These are phyloP conservation scores for Rhagophthalmus giganteus DNA, from an alignment of 2,888 invertebrate genomes.

Conservation along the genomic window DNA sequence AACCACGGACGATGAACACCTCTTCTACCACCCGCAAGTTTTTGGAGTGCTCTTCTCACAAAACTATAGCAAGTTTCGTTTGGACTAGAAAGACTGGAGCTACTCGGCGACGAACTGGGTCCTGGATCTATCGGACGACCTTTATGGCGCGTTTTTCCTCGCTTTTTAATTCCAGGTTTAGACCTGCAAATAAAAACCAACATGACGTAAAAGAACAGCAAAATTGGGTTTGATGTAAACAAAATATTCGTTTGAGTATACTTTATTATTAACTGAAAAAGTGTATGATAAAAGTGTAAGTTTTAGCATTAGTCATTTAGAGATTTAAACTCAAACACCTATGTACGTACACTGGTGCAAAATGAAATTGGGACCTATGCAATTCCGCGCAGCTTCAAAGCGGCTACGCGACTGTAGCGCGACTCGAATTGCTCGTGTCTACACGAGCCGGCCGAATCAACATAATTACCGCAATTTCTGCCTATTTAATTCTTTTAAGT, in stretches of 20 bases:
- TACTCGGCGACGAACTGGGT: slow-evolving; percentile 68
- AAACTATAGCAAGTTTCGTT: slow-evolving; percentile 95
- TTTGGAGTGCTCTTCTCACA: slow-evolving; percentile 82
- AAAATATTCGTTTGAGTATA: slow-evolving; percentile 12
- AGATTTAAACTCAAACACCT: neutral
- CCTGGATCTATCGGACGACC: slow-evolving; percentile 70
- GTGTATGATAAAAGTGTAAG: slow-evolving; percentile 14
- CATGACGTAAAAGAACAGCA: slow-evolving; percentile 4
- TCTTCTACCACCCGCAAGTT: slow-evolving; percentile 71
- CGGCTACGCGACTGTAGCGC: too few species aligned
- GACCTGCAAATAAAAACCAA: slow-evolving; percentile 46
- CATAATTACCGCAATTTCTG: too few species aligned
- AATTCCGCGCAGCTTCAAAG: too few species aligned
- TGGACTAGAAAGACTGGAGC: slow-evolving; percentile 86
- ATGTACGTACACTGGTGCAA: too few species aligned
- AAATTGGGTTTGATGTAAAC: slow-evolving; percentile 4
- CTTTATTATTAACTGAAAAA: slow-evolving; percentile 15
- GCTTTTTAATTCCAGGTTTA: slow-evolving; percentile 56
- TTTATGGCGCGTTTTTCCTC: slow-evolving; percentile 57
- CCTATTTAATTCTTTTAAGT: too few species aligned
- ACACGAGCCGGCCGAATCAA: too few species aligned
- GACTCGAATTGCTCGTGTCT: too few species aligned
- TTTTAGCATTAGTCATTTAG: neutral
- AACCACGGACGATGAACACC: slow-evolving; percentile 73
- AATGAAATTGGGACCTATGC: too few species aligned